Evolutionary conservation across 2,888 invertebrate species (phyloP).

Genomic region (Auanema freiburgensis): DNA sequence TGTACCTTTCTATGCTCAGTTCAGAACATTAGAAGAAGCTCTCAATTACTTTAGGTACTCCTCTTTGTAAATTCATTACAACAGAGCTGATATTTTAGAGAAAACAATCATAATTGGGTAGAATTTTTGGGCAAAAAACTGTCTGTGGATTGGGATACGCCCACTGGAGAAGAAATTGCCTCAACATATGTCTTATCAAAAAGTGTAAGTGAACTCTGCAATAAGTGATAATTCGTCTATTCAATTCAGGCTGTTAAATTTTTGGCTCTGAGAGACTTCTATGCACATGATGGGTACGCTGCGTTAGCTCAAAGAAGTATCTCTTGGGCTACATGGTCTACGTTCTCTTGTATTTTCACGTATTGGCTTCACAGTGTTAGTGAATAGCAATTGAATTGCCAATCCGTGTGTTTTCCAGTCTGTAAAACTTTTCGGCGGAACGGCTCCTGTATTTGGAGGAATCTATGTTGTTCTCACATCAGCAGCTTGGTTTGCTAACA

Average conservation of each 20-base stretch:
- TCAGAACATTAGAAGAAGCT: constrained; percentile 44
- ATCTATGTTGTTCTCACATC: constrained; percentile 45
- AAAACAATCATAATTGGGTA: constrained; percentile 26
- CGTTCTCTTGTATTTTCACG: constrained; percentile 53
- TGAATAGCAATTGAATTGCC: background rate
- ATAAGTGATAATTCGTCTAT: background rate
- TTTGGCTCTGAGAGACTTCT: constrained; percentile 53
- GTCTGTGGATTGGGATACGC: constrained; percentile 51
- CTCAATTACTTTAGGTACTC: constrained; percentile 47
- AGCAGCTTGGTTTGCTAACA: constrained; percentile 46
- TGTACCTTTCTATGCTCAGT: constrained; percentile 49
- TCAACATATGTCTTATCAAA: constrained; percentile 52
- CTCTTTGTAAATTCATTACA: too few species aligned
- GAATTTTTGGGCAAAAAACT: constrained; percentile 46
- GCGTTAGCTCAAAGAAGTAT: constrained; percentile 51
- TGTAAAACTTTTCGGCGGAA: constrained; percentile 30
- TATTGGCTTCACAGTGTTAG: constrained; percentile 54
- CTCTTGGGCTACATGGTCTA: constrained; percentile 58
- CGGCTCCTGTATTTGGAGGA: constrained; percentile 46
- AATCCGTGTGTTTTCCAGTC: constrained; percentile 3
- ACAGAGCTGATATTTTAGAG: constrained; percentile 23
- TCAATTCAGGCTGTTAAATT: constrained; percentile 49
- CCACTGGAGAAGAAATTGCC: constrained; percentile 46
- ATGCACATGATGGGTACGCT: constrained; percentile 54
- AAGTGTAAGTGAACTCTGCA: constrained; percentile 31